These are phyloP conservation scores for Hydropsyche betteni DNA, from an alignment of 2,888 invertebrate species.

Conservation along the genomic window DNA sequence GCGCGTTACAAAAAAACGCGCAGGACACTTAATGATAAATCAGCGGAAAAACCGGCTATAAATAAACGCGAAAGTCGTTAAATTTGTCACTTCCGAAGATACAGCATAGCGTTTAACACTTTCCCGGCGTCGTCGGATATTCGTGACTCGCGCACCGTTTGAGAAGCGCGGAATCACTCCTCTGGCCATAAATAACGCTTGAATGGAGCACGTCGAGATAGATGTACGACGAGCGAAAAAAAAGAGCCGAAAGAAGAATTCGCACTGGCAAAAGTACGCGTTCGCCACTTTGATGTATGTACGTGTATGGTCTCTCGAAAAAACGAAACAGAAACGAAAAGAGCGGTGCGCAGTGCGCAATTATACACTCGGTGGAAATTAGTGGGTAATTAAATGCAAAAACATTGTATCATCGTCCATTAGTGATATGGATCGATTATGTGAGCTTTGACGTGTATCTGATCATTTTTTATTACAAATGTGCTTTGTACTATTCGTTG, in stretches of 20 bases:
- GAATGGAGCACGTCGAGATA: conserved; percentile 36
- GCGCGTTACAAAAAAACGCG: background rate
- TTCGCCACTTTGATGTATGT: background rate
- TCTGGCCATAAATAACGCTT: conserved; percentile 34
- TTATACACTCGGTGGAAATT: conserved; percentile 6
- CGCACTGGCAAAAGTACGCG: background rate
- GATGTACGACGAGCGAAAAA: background rate
- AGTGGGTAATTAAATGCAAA: conserved; percentile 11
- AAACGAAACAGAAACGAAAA: background rate
- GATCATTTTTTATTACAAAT: too few relatives aligned
- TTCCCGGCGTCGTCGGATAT: background rate
- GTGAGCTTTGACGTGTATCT: background rate
- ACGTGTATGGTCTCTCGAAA: background rate
- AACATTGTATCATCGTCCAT: conserved; percentile 22
- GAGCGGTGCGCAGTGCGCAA: background rate
- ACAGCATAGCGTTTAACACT: background rate
- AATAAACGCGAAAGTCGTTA: conserved; percentile 42
- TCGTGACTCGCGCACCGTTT: background rate
- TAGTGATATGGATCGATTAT: conserved; percentile 10
- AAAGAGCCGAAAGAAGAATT: background rate
- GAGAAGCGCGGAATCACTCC: conserved; percentile 21
- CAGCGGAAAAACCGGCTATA: conserved; percentile 16
- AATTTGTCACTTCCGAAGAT: conserved; percentile 41
- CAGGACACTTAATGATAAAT: too few relatives aligned
- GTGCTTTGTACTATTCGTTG: too few relatives aligned